Percentiles rank a stretch among this genome's conserved stretches.
Evolutionary conservation across 1,140 invertebrate species (phyloP).

Genomic region (Drosophila azteca): DNA sequence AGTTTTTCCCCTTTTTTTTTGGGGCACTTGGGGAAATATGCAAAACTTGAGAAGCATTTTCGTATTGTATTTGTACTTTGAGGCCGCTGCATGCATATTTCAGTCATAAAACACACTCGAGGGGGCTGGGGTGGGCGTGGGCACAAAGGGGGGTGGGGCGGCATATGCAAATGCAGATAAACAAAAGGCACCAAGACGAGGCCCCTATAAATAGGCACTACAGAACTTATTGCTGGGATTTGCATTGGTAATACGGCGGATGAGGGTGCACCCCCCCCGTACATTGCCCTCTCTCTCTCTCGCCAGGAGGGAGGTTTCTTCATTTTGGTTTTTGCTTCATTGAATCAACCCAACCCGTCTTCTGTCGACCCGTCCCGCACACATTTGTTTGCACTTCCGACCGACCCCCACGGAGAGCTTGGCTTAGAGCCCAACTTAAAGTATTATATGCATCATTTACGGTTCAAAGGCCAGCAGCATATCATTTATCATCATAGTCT

Average conservation of each 20-base stretch:
- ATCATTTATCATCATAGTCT: constrained; percentile 64
- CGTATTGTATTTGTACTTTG: constrained; percentile 31
- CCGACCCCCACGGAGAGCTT: neutral
- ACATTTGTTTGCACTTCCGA: neutral
- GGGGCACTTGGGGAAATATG: constrained; percentile 22
- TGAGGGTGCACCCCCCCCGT: constrained; percentile 7
- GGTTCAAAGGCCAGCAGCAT: constrained; percentile 45
- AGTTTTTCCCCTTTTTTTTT: constrained; percentile 1
- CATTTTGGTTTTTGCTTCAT: constrained; percentile 23
- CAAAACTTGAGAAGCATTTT: constrained; percentile 11
- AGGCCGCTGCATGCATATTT: constrained; percentile 55
- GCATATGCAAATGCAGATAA: constrained; percentile 23
- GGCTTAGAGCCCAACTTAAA: constrained; percentile 29
- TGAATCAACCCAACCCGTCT: constrained; percentile 22
- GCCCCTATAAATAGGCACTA: constrained; percentile 45
- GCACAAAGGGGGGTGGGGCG: neutral
- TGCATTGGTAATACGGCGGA: constrained; percentile 56
- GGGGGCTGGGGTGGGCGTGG: neutral
- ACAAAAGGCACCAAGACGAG: neutral
- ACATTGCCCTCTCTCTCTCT: constrained; percentile 2
- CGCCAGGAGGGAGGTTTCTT: neutral
- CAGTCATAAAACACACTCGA: constrained; percentile 47
- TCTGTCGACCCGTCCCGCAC: neutral
- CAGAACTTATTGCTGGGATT: constrained; percentile 52
- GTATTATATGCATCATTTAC: constrained; percentile 45